Evolutionary conservation across 2,797 vertebrate genomes (phyloP), one percentile per base, ranked within the genome.

Genomic region (Capromys pilorides): DNA sequence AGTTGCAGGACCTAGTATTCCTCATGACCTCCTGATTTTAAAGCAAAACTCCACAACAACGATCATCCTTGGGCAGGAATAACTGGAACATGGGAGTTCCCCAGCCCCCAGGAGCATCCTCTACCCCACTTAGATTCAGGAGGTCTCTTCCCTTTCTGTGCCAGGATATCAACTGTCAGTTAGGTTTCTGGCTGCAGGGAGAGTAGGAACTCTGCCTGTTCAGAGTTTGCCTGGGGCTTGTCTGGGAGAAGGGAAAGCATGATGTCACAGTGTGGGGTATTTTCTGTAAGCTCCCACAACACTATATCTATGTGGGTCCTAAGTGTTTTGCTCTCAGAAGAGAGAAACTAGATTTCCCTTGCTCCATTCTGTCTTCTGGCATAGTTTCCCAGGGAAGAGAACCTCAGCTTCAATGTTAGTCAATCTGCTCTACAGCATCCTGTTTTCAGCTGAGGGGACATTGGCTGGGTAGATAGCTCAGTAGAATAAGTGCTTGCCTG

Each of bases 281-380:
- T 88, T 96, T 39, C 71, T 85, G 6, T 83, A n/a, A 96, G 59
- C 64, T 77, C 36, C n/a, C 57, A 28, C 73, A 89, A 31, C 33
- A 33, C 51, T 41, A 78, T 41, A 78, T 54, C 16, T 91, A 62
- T 73, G 84, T 36, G 95, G 66, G 62, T 41, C 67, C 73, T 31
- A 57, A 82, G 24, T 83, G 39, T 49, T 49, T 69, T 81, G 28
- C 41, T 90, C 79, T 86, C 51, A 78, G 86, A 79, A 88, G 66
- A 67, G n/a, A 94, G 41, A 51, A 82, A 3, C 28, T 19, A 90
- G 64, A 16, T 45, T 83, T 51, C 28, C 78, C 75, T 22, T 71
- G 84, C 64, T 81, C 79, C 36, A 31, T 92, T 49, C 24, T 92
- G 62, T 22, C 59, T 83, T 64, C 39, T 90, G 73, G n/a, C 75